phyloP scores from a whole-genome alignment of 2,888 invertebrate species.

The Ditylenchus weischeri region DNA sequence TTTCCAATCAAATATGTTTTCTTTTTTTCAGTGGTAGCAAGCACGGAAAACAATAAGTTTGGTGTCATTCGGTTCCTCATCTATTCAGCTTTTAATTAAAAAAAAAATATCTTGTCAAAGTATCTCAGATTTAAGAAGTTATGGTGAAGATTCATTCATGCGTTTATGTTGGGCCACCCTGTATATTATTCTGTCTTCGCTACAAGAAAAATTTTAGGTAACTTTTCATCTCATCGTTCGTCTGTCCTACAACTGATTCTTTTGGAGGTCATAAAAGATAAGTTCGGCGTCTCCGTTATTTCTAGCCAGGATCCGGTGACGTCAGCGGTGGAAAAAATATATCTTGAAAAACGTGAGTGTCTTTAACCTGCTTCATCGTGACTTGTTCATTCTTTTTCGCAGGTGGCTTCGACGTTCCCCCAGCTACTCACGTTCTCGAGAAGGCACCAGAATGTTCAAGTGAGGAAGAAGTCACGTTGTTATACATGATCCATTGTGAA shows the following conservation, averaged over 20 bases:
- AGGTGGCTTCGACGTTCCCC: background rate
- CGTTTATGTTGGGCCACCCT: no score
- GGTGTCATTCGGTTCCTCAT: no score
- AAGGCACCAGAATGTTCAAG: background rate
- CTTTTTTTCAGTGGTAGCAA: no score
- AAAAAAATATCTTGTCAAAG: no score
- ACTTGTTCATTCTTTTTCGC: no score
- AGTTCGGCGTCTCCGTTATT: background rate
- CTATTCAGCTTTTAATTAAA: no score
- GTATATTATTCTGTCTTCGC: no score
- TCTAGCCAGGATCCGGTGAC: slow-evolving; percentile 8
- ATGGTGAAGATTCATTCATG: no score
- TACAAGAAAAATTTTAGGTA: background rate
- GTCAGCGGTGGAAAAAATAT: background rate
- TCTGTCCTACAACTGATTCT: background rate
- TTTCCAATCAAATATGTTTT: no score
- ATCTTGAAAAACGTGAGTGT: background rate
- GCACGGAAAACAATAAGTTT: no score
- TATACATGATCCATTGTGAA: slow-evolving; percentile 5
- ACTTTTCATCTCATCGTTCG: background rate
- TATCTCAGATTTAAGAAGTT: no score
- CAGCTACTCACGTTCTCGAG: background rate
- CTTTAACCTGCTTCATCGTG: no score
- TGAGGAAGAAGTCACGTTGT: background rate
- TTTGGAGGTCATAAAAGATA: background rate